Evolutionary conservation across 2,888 invertebrate genomes (phyloP).

Genomic region (Hirtodrosophila duncani): DNA sequence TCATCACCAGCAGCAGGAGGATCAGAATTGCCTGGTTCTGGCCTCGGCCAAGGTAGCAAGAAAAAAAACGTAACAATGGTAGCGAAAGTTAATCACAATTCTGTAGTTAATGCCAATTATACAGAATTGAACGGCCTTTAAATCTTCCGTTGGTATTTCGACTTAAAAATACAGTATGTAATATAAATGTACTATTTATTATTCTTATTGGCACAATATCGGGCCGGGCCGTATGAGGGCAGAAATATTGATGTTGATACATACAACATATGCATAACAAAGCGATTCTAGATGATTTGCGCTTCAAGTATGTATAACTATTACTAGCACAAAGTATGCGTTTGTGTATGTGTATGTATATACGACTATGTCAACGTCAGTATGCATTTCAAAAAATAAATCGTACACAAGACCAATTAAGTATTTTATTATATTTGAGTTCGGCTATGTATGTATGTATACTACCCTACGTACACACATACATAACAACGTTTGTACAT

Average conservation of each 20-base stretch:
- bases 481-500: slow-evolving; percentile 1
- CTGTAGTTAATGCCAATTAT: slow-evolving; percentile 35
- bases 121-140: slow-evolving; percentile 32
- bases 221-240: neutral
- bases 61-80: slow-evolving; percentile 25
- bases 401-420: neutral
- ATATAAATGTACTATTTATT: neutral
- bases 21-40: too few relatives aligned
- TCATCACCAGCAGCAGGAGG: too few relatives aligned
- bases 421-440: slow-evolving; percentile 22
- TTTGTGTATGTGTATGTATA: slow-evolving; percentile 2
- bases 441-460: slow-evolving; percentile 14
- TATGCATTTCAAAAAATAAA: too few relatives aligned
- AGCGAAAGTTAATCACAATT: slow-evolving; percentile 30
- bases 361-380: neutral
- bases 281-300: too few relatives aligned
- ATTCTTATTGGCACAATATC: slow-evolving; percentile 4
- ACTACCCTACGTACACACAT: neutral
- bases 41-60: too few relatives aligned
- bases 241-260: too few relatives aligned
- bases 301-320: too few relatives aligned
- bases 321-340: too few relatives aligned
- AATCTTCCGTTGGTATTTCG: slow-evolving; percentile 14
- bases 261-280: too few relatives aligned
- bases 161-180: slow-evolving; percentile 5